Evolutionary conservation across 2,888 invertebrate genomes (phyloP), one percentile per base, ranked within the genome.

Genomic region (Phasia obesa): DNA sequence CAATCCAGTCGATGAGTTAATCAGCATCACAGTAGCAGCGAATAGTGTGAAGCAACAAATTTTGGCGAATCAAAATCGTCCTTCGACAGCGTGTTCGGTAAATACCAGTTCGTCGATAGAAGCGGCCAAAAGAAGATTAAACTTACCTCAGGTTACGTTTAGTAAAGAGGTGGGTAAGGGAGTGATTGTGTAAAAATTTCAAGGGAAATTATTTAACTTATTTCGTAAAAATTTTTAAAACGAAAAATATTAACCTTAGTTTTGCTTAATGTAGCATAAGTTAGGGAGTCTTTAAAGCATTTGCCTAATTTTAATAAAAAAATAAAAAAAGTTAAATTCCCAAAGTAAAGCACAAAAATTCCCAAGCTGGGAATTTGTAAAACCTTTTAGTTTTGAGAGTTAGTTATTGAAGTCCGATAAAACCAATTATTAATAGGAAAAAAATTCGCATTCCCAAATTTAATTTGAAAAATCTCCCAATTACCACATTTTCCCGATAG

Each of bases 111-210:
- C 95, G 81, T 94, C 94, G 84, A 92, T 93, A 86, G 94, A 94
- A 88, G 92, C 91, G 23, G 91, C 92, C 75, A 92, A 92, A 87
- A 93, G 94, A 90, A 94, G 95, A 88, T 92, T 95, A 23, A 94
- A 95, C 87, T 92, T 96, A 87, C 95, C 96, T 21, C 96, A 96
- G 92, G 96, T 97, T 90, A 96, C 97, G 69, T 97, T 97, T 92
- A 96, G 94, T 90, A 95, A 96, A 91, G 97, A 97, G 97, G 97
- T 97, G 94, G 96, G 97, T 95, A 95, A 94, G 88, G 96, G 96
- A 84, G 95, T 97, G 88, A 94, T 97, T 88, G 96, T 97, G 87
- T 96, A 92, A 93, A 5, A 27, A 1, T 17, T 47, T 19, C 2
- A 47, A n/a, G 17, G 13, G 9, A 4, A 47, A 42, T 0, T 11